Evolutionary conservation across 2,888 invertebrate species (phyloP).

Genomic region (Parapristionchus giblindavisi): DNA sequence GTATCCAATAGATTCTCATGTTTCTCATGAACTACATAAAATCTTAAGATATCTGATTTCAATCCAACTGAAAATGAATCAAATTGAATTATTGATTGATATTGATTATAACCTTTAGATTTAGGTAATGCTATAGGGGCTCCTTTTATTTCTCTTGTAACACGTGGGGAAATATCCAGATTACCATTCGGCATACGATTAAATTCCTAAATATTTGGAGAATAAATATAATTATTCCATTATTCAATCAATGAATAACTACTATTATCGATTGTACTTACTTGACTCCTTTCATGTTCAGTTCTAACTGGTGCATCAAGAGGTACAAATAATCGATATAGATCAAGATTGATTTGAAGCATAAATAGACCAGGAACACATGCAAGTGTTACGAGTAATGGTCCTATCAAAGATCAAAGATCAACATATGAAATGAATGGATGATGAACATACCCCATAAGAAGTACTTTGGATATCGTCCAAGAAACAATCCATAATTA

Average conservation of each 20-base stretch:
- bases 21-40: slow-evolving; percentile 67
- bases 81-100: background rate
- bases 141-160: slow-evolving; percentile 22
- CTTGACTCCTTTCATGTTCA: slow-evolving; percentile 56
- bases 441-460: slow-evolving; percentile 43
- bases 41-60: slow-evolving; percentile 66
- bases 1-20: slow-evolving; percentile 65
- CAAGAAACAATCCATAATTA: slow-evolving; percentile 64
- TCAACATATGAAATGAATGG: background rate
- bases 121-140: slow-evolving; percentile 23
- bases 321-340: slow-evolving; percentile 67
- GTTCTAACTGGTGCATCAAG: slow-evolving; percentile 65
- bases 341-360: slow-evolving; percentile 66
- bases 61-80: slow-evolving; percentile 45
- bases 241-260: too few species aligned
- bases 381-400: slow-evolving; percentile 48
- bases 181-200: slow-evolving; percentile 59
- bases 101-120: background rate
- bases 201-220: slow-evolving; percentile 50
- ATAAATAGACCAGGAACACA: slow-evolving; percentile 62
- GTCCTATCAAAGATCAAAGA: background rate
- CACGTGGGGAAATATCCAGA: slow-evolving; percentile 30
- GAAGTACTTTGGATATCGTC: slow-evolving; percentile 59
- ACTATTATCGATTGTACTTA: background rate
- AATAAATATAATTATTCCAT: background rate